Base-by-base conservation (phyloP, 2,797 vertebrate genomes). In the Brachyrhaphis roseni region DNA sequence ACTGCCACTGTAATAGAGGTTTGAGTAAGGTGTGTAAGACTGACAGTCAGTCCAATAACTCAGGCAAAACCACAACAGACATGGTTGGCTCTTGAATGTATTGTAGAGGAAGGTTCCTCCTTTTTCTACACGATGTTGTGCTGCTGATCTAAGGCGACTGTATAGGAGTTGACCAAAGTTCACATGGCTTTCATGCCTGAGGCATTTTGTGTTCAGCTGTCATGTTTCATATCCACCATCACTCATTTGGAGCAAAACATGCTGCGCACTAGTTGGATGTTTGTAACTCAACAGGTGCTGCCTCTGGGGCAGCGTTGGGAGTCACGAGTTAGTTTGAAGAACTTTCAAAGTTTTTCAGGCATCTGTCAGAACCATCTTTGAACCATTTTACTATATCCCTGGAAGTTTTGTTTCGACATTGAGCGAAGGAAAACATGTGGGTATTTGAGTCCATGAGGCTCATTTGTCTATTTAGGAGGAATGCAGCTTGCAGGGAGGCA, bases 151-250 rank as follows among this genome's bases (percentile, higher is more conserved):
- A 31, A 66, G 11, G 1, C 8, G 2, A 59, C 8, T 18, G 26
- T 49, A 10, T 36, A 74, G 68, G 18, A 70, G 23, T 78, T 68
- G 23, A 46, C 28, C 75, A 51, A 31, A 82, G 59, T 62, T 28
- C 26, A 43, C 41, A 49, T 7, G 68, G 46, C n/a, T 70, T 76
- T 79, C 13, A 47, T 57, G 23, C 76, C 53, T 77, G 64, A 31
- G 43, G 70, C 34, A 45, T 55, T 43, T 57, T 62, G 36, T 45
- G 41, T 53, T 53, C 36, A 79, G 47, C 43, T 23, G 39, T 70
- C 36, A 31, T 41, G 73, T 73, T 39, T 84, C 20, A 79, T 47
- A 73, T 82, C 34, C 57, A 57, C 12, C 2, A 41, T 49, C 43
- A 20, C 26, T 66, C 45, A 47, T 76, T 45, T 76, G 45, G 12